These are phyloP conservation scores for Globia sparganii DNA, from an alignment of 2,888 invertebrate genomes.

Conservation along the genomic window DNA sequence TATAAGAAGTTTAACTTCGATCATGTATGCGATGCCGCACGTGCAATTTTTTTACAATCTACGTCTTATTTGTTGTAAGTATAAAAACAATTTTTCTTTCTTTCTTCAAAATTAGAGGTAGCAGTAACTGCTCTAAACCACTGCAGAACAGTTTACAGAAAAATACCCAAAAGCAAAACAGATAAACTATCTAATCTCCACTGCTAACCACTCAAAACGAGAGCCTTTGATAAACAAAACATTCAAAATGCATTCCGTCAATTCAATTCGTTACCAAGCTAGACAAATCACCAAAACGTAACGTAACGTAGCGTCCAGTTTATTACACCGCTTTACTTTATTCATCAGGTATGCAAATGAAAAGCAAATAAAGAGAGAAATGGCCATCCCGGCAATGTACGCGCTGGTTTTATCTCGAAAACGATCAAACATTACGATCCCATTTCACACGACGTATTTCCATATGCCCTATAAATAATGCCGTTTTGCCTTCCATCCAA, in stretches of 20 bases:
- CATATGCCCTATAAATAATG: conserved; percentile 83
- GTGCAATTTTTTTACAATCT: too few species aligned
- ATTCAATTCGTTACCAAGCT: conserved; percentile 48
- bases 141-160: neutral
- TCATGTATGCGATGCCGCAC: too few species aligned
- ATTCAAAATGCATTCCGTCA: conserved; percentile 44
- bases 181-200: conserved; percentile 15
- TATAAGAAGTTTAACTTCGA: too few species aligned
- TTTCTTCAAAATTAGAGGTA: neutral
- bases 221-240: conserved; percentile 38
- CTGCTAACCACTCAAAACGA: conserved; percentile 2
- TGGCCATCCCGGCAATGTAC: conserved; percentile 74
- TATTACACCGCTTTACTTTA: conserved; percentile 77
- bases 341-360: conserved; percentile 84
- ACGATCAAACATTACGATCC: conserved; percentile 85
- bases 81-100: neutral
- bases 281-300: conserved; percentile 59
- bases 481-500: conserved; percentile 77
- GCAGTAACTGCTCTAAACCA: neutral
- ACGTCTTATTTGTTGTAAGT: too few species aligned
- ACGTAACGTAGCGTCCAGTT: conserved; percentile 69
- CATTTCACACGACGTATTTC: conserved; percentile 81
- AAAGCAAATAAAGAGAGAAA: conserved; percentile 84
- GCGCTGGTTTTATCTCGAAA: conserved; percentile 81
- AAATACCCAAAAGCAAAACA: conserved; percentile 8